Evolutionary conservation across 2,888 invertebrate species (phyloP).

Genomic region (Drosophila niveifrons): DNA sequence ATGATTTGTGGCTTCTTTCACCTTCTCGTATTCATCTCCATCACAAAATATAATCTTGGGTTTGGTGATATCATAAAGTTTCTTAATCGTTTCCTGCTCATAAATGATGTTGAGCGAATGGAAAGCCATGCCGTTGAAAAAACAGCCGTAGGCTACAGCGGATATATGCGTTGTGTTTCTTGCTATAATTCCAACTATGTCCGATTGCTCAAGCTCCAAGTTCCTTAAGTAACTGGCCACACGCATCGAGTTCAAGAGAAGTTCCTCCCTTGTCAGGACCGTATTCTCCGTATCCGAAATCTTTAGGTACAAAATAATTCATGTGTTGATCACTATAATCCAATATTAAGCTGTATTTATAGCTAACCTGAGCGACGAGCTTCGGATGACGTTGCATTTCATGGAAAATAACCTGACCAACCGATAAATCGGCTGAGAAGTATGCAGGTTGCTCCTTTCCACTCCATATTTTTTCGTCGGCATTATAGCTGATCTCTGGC

Average conservation of each 20-base stretch:
- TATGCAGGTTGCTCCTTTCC: constrained; percentile 5
- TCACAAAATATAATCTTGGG: constrained; percentile 47
- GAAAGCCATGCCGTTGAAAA: constrained; percentile 53
- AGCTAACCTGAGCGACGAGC: constrained; percentile 28
- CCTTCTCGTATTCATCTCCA: constrained; percentile 32
- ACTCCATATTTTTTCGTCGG: constrained; percentile 41
- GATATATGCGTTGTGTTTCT: constrained; percentile 59
- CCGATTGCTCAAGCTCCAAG: constrained; percentile 46
- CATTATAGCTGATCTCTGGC: constrained; percentile 31
- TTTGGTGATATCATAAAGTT: constrained; percentile 45
- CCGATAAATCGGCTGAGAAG: constrained; percentile 45
- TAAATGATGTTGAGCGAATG: constrained; percentile 43
- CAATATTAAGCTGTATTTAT: too few relatives aligned
- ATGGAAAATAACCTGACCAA: constrained; percentile 42
- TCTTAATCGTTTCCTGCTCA: constrained; percentile 30
- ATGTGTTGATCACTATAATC: too few relatives aligned
- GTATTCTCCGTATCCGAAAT: constrained; percentile 39
- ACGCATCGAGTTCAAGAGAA: constrained; percentile 44
- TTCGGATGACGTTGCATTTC: constrained; percentile 38
- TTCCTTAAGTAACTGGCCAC: constrained; percentile 49
- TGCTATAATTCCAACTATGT: constrained; percentile 62
- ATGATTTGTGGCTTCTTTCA: constrained; percentile 13
- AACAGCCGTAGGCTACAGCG: constrained; percentile 53
- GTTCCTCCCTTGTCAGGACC: constrained; percentile 36
- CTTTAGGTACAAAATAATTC: background rate